Base-by-base conservation (phyloP, 1,140 invertebrate species). In the Parapsyche elsis region DNA sequence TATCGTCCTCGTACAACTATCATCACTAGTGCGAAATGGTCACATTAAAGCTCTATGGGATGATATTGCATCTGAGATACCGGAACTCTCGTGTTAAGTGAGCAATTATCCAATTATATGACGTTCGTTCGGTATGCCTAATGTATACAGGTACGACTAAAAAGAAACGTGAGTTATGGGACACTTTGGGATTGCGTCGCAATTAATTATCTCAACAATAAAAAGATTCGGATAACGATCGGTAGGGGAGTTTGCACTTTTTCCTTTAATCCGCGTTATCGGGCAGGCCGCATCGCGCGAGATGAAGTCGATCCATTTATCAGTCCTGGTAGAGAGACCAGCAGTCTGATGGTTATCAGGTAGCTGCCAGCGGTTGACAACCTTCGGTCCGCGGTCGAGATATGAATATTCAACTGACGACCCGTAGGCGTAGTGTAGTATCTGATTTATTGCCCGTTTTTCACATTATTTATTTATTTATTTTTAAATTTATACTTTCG, bases 121-220 rank as follows among this genome's bases (percentile, higher is more conserved):
- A 53, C 49, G 49, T 53, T 12, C 49, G 16, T 16, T 2, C 12
- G 12, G 49, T 12, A 10, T 49, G 10, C 21, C 24, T 67, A 26
- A 67, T 12, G n/a, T n/a, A n/a, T n/a, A 1, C 49, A 53, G 2
- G 49, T 16, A 10, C 49, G 49, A 59, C 14, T 1, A 59, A 59
- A 59, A 59, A 59, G 12, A 67, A 24, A 12, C 70, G 70, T 26
- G 30, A 71, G 70, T 38, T 71, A 71, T 71, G n/a, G 10, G 64
- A 67, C 24, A 24, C 24, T 67, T 67, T 21, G 75, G 12, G 71
- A 76, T 46, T 76, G 53, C 38, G 53, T 57, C 44, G 46, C 71
- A 78, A 81, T 81, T 81, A 81, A 81, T 81, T 81, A 81, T 81
- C 76, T 70, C 49, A 38, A 78, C 70, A 74, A 81, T 81, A 81